Conservation (phyloP, 2,113 vertebrate genomes). For the Acinonyx jubatus region DNA sequence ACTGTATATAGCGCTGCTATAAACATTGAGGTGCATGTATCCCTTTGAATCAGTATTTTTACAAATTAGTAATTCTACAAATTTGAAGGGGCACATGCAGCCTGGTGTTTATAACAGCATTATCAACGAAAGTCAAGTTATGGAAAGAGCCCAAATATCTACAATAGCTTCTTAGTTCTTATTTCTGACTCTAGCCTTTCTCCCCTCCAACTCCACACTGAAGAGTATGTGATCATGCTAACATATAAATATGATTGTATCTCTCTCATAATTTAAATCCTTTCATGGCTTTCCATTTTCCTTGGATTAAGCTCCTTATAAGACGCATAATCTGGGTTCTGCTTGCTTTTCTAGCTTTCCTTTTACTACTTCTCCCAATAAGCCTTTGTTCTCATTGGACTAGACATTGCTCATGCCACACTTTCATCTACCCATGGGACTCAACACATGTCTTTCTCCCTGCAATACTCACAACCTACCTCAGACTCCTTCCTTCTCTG, state of each 20-base stretch:
- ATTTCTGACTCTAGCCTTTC: constrained; percentile 2
- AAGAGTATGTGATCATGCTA: not conserved
- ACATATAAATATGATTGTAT: not conserved
- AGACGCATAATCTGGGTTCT: not conserved
- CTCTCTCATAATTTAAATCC: not conserved
- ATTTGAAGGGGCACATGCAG: not conserved
- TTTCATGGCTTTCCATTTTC: not conserved
- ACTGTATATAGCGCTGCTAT: no score
- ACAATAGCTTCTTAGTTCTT: not conserved
- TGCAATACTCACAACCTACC: not conserved
- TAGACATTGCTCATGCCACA: not conserved
- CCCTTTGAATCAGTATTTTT: not conserved
- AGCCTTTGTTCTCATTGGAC: not conserved
- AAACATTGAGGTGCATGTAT: not conserved
- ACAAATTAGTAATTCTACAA: no score
- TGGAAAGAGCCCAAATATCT: not conserved
- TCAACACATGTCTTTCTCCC: not conserved
- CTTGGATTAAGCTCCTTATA: not conserved
- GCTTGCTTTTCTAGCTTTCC: not conserved
- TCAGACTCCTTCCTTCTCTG: not conserved
- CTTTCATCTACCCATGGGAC: not conserved
- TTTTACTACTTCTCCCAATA: not conserved
- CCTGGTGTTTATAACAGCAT: not conserved
- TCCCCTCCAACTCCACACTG: not conserved
- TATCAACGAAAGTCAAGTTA: not conserved